These are phyloP conservation scores for Drosophila lini DNA, from an alignment of 1,140 invertebrate species.

Conservation along the genomic window DNA sequence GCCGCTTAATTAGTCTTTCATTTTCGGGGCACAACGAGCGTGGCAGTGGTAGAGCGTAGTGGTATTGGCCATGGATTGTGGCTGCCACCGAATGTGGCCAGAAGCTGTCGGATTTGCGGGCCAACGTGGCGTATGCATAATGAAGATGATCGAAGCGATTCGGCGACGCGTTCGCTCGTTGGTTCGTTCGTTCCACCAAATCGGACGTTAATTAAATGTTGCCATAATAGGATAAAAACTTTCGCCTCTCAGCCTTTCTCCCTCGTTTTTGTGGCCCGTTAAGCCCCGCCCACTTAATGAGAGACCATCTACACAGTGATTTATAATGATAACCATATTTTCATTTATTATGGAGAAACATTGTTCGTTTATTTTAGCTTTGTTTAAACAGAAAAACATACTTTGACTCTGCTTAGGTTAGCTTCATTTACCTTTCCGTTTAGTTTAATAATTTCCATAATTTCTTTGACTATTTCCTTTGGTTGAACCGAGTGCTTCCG, in stretches of 20 bases:
- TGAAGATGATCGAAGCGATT: constrained; percentile 67
- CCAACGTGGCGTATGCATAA: constrained; percentile 69
- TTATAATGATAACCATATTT: constrained; percentile 78
- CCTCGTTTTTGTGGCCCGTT: constrained; percentile 13
- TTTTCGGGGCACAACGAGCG: constrained; percentile 51
- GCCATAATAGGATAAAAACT: constrained; percentile 74
- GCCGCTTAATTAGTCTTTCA: constrained; percentile 81
- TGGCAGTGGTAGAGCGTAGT: not conserved
- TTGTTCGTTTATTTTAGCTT: constrained; percentile 62
- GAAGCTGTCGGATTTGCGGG: constrained; percentile 73
- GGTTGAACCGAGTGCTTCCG: constrained; percentile 50
- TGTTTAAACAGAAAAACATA: constrained; percentile 77
- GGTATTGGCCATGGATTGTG: constrained; percentile 26
- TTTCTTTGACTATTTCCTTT: constrained; percentile 35
- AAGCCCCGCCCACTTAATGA: constrained; percentile 21
- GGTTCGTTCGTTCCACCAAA: constrained; percentile 44
- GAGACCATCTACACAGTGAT: constrained; percentile 5
- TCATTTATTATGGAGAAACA: constrained; percentile 79
- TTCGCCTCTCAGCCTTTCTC: constrained; percentile 5
- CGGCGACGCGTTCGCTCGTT: constrained; percentile 16
- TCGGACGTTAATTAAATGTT: constrained; percentile 77
- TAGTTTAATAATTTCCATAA: constrained; percentile 43
- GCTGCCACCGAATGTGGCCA: constrained; percentile 61
- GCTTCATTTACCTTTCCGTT: constrained; percentile 40
- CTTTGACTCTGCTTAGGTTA: constrained; percentile 49